phyloP scores from a whole-genome alignment of 2,888 invertebrate species.

The Melanotus villosus region DNA sequence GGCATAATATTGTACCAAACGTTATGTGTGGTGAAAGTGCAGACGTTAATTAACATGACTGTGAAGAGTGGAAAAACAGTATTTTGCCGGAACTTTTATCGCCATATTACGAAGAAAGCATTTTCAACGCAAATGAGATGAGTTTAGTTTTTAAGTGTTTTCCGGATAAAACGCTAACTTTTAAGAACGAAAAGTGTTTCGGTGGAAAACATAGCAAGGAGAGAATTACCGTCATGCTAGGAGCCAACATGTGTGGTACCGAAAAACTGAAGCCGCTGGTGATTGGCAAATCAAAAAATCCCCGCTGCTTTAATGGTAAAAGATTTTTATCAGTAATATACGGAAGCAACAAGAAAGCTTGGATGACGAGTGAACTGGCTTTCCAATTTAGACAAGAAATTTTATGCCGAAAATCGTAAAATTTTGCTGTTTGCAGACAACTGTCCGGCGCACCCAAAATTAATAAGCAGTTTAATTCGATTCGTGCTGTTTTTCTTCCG shows the following conservation, averaged over 20 bases:
- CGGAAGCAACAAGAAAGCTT: conserved; percentile 56
- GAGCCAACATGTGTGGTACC: conserved; percentile 58
- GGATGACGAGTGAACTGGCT: conserved; percentile 57
- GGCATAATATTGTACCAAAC: conserved; percentile 51
- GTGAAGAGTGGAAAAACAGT: conserved; percentile 54
- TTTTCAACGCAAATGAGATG: conserved; percentile 58
- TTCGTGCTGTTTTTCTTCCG: conserved; percentile 34
- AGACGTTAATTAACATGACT: conserved; percentile 49
- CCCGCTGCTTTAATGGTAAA: conserved; percentile 56
- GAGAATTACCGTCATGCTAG: no score
- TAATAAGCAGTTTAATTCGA: conserved; percentile 28
- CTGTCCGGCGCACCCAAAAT: conserved; percentile 32
- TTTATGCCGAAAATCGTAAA: conserved; percentile 11
- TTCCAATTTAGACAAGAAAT: conserved; percentile 15
- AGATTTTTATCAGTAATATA: conserved; percentile 45
- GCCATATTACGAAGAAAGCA: conserved; percentile 42
- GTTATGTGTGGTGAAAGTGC: conserved; percentile 51
- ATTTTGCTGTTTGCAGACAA: conserved; percentile 16
- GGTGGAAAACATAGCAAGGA: no score
- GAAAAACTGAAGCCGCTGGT: conserved; percentile 59
- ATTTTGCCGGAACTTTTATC: conserved; percentile 27
- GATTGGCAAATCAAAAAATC: conserved; percentile 61
- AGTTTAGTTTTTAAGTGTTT: conserved; percentile 53
- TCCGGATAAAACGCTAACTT: no score
- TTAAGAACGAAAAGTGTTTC: no score